Base-by-base conservation (phyloP, 2,888 invertebrate species). In the Harpagoxenus sublaevis region DNA sequence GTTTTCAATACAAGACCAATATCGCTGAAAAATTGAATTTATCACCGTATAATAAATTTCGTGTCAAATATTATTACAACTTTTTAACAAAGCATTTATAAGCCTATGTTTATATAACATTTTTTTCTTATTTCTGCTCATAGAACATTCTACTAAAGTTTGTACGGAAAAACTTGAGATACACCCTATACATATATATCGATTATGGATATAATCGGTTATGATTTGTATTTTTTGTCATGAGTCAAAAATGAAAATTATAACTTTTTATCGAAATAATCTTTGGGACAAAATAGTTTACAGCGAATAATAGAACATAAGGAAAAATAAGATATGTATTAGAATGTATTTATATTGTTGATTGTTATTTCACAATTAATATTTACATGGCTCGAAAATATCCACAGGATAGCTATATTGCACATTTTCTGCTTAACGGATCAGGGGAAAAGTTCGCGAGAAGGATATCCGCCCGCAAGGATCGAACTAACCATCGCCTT, bases 401-500 rank as follows among this genome's bases (percentile, higher is more conserved):
- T 65, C 2, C 28, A 28, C 8, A 42, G n/a, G 12, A 28, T 15
- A 15, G 31, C 5, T 31, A 57, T 28, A 5, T 18, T 35, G 23
- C 23, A 18, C 23, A 18, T 48, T n/a, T 75, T 18, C 23, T 48
- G 8, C 28, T 39, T 3, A n/a, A 39, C 18, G 15, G 35, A 53
- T n/a, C 31, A 45, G 15, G 31, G 28, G 3, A 8, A 51, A 31
- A 42, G 12, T 39, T 42, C n/a, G 60, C 23, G 60, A 51, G 39
- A 9, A 53, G n/a, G 4, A 53, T 12, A 45, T 55, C 12, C 45
- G 63, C 31, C 62, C 23, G n/a, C n/a, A 42, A 82, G 12, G 9
- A 18, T 62, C 79, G 53, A 75, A 93, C 94, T 91, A 88, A 94
- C 94, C 94, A 90, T 93, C 90, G 70, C 92, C 85, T 18, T 89